A percentile compares a stretch with the other conserved stretches of the same genome.
These are phyloP conservation scores for Choristoneura rosaceana DNA, from an alignment of 2,888 invertebrate species.

Conservation along the genomic window DNA sequence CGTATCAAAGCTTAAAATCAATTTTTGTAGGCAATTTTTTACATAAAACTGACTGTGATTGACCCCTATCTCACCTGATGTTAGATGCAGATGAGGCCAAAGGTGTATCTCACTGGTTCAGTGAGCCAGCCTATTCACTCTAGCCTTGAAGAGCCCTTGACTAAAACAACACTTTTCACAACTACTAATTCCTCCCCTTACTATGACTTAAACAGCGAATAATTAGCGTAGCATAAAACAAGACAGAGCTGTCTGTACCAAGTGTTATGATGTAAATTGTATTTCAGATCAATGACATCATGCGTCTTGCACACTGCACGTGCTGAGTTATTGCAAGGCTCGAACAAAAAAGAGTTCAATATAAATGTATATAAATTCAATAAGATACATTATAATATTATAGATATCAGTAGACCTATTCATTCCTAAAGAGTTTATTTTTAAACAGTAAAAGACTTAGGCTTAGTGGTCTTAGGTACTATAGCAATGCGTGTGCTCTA, in stretches of 20 bases:
- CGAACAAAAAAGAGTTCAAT: constrained; percentile 7
- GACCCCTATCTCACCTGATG: too few species aligned
- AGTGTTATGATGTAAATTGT: neutral
- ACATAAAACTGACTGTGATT: too few species aligned
- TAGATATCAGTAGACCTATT: neutral
- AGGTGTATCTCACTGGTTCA: too few species aligned
- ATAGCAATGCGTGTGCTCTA: neutral
- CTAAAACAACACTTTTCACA: too few species aligned
- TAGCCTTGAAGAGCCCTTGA: too few species aligned
- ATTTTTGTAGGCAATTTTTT: too few species aligned
- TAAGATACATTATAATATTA: neutral
- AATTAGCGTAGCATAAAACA: neutral
- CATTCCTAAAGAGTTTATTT: neutral
- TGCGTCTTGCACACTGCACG: constrained; percentile 11
- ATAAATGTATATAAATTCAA: neutral
- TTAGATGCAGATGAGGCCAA: too few species aligned
- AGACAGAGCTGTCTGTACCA: neutral
- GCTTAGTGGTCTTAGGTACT: neutral
- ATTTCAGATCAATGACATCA: constrained; percentile 22
- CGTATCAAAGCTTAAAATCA: too few species aligned
- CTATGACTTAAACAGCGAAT: neutral
- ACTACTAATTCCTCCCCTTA: neutral
- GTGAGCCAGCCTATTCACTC: too few species aligned
- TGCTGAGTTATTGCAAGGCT: constrained; percentile 23
- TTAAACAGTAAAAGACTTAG: neutral